phyloP scores from a whole-genome alignment of 2,113 vertebrate genomes.

The Potamarius usumacintae region DNA sequence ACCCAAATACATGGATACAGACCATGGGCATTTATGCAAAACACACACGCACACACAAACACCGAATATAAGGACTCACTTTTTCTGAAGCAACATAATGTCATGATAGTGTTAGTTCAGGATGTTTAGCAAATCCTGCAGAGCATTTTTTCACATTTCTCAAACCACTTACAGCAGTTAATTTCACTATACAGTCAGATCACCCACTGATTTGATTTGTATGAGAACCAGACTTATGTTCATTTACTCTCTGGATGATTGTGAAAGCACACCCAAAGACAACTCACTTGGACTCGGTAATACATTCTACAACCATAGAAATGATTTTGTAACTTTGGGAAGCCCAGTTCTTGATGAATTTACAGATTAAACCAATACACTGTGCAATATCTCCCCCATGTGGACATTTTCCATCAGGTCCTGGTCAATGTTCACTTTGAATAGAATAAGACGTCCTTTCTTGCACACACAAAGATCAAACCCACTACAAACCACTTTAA shows the following conservation, averaged over 20 bases:
- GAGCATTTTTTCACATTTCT: background rate
- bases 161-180: background rate
- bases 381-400: conserved; percentile 48
- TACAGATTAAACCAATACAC: background rate
- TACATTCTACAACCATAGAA: background rate
- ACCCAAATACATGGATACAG: background rate
- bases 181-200: background rate
- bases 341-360: background rate
- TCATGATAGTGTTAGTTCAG: background rate
- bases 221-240: background rate
- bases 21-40: background rate
- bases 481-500: background rate
- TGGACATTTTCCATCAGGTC: conserved; percentile 16
- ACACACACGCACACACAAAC: background rate
- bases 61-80: background rate
- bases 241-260: too few species aligned
- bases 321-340: background rate
- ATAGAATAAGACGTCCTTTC: background rate
- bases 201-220: background rate
- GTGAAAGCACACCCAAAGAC: background rate
- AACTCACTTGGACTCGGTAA: background rate
- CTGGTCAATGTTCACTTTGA: background rate
- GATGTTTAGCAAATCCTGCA: background rate
- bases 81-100: background rate
- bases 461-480: background rate